A percentile compares a stretch with the other conserved stretches of the same genome.
phyloP scores from a whole-genome alignment of 2,888 invertebrate species.

The Cephonodes hylas region DNA sequence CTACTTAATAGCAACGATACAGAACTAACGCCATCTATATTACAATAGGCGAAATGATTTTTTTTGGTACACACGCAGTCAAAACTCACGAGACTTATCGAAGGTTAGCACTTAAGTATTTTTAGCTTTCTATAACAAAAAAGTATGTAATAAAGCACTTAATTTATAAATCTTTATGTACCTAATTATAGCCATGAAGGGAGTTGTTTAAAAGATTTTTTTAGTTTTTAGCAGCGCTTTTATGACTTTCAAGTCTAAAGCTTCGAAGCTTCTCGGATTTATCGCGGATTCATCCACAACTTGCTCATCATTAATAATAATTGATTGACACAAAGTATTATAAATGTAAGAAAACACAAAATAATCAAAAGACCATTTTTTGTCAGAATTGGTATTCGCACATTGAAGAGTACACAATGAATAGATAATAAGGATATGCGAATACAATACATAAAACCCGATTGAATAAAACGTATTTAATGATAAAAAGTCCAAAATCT shows the following conservation, averaged over 20 bases:
- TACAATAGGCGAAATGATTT: neutral
- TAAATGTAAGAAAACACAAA: neutral
- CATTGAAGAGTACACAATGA: neutral
- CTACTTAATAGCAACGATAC: neutral
- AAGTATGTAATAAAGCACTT: too few relatives aligned
- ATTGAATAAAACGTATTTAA: neutral
- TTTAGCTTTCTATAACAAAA: too few relatives aligned
- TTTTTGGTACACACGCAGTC: neutral
- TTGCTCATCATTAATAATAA: neutral
- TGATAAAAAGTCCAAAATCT: neutral
- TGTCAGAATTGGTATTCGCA: neutral
- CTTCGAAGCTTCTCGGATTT: too few relatives aligned
- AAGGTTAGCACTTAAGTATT: neutral
- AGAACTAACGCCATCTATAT: conserved; percentile 5
- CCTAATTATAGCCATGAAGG: too few relatives aligned
- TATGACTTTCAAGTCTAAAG: too few relatives aligned
- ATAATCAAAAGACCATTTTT: neutral
- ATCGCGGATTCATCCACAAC: neutral
- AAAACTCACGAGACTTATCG: neutral
- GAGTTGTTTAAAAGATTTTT: too few relatives aligned
- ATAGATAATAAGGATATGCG: neutral
- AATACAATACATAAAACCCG: neutral
- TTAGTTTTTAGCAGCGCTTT: too few relatives aligned
- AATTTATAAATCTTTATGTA: too few relatives aligned
- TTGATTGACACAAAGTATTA: neutral